These are phyloP conservation scores for Habrosyne pyritoides DNA, from an alignment of 2,888 invertebrate species.

Conservation along the genomic window DNA sequence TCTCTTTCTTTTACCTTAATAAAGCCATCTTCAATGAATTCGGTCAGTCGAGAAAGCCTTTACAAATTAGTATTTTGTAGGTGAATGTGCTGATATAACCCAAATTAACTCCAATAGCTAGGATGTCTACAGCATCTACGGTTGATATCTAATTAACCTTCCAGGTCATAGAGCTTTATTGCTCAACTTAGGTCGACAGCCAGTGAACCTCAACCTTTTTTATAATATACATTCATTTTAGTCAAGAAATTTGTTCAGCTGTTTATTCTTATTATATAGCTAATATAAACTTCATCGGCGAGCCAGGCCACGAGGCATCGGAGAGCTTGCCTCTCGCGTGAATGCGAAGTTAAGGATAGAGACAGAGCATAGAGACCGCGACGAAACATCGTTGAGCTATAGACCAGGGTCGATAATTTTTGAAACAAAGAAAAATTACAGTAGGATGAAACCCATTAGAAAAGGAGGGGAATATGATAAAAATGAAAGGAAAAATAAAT, in stretches of 20 bases:
- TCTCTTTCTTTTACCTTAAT: constrained; percentile 2
- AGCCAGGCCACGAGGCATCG: too few species aligned
- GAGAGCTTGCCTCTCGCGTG: too few species aligned
- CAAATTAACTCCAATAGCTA: not conserved
- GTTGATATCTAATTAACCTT: not conserved
- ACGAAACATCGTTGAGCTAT: too few species aligned
- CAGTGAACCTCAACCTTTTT: not conserved
- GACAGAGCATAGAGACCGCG: too few species aligned
- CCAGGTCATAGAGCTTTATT: not conserved
- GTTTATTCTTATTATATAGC: too few species aligned
- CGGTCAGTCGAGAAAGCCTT: not conserved
- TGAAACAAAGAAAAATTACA: too few species aligned
- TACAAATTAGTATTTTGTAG: not conserved
- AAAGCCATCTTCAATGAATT: not conserved
- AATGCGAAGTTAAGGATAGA: too few species aligned
- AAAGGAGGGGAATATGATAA: too few species aligned
- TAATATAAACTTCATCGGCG: too few species aligned
- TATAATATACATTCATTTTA: not conserved
- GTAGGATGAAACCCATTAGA: too few species aligned
- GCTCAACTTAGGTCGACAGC: not conserved
- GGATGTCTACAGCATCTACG: not conserved
- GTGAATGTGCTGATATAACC: not conserved
- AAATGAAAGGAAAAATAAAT: too few species aligned
- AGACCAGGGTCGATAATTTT: too few species aligned
- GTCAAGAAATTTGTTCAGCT: constrained; percentile 18